A percentile compares a stretch with the other conserved stretches of the same genome.
Evolutionary conservation across 2,797 vertebrate genomes (phyloP).

Genomic region (Anniella stebbinsi): DNA sequence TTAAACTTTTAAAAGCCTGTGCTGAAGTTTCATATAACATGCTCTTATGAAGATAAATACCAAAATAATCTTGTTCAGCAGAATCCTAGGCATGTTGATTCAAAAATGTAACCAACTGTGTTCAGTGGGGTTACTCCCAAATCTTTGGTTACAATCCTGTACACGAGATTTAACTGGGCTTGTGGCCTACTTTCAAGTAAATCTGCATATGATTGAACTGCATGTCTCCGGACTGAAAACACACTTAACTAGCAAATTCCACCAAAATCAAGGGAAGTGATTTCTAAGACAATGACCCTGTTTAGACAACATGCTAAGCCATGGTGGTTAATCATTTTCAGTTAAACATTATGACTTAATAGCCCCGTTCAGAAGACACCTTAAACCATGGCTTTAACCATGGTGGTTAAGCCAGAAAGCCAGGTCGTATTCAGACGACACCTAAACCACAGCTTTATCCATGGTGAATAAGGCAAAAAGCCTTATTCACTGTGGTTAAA

Average conservation of each 20-base stretch:
- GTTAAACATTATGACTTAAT: too few relatives aligned
- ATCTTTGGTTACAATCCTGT: background rate
- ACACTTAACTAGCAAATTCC: background rate
- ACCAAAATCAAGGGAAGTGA: background rate
- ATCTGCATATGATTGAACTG: background rate
- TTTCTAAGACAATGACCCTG: background rate
- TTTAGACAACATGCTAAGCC: too few relatives aligned
- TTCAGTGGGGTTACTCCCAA: background rate
- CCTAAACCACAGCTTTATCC: too few relatives aligned
- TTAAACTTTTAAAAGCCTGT: slow-evolving; percentile 37
- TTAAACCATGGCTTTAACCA: too few relatives aligned
- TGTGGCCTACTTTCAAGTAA: background rate
- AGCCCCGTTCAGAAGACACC: background rate
- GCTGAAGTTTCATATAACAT: slow-evolving; percentile 5
- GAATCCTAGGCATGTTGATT: background rate
- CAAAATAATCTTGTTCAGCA: slow-evolving; percentile 8
- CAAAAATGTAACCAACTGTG: background rate
- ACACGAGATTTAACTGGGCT: background rate
- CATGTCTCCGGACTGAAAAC: background rate
- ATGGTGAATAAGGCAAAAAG: too few relatives aligned
- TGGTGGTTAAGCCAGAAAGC: too few relatives aligned
- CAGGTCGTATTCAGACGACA: too few relatives aligned
- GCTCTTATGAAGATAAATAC: background rate
- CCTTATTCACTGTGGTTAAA: too few relatives aligned
- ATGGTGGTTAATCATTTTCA: too few relatives aligned